A percentile compares a stretch with the other conserved stretches of the same genome.
Conservation (phyloP, 1,140 invertebrate species). For the Diorhabda elongata region DNA sequence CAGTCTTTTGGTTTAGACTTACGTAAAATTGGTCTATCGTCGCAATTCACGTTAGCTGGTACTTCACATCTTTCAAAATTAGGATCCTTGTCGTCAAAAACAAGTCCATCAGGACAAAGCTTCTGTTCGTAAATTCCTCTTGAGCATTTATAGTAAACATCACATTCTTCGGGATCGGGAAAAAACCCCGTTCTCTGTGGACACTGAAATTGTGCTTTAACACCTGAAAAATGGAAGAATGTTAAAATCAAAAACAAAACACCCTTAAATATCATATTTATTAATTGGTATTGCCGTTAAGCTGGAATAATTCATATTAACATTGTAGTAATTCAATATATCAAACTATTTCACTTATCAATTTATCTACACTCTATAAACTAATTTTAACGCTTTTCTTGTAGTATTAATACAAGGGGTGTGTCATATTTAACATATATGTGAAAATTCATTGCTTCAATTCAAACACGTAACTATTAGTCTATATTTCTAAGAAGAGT, state of each 20-base stretch:
- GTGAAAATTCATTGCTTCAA: no score
- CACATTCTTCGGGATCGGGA: slow-evolving; percentile 72
- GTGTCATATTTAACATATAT: no score
- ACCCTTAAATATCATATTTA: background rate
- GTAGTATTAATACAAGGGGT: no score
- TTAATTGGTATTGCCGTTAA: background rate
- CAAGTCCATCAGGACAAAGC: slow-evolving; percentile 76
- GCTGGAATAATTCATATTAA: background rate
- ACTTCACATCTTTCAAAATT: slow-evolving; percentile 74
- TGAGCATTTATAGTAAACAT: slow-evolving; percentile 74
- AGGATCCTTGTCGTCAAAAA: slow-evolving; percentile 72
- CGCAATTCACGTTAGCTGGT: slow-evolving; percentile 75
- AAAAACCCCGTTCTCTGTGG: slow-evolving; percentile 72
- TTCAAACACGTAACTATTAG: no score
- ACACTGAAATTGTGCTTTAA: slow-evolving; percentile 56
- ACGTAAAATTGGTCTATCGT: slow-evolving; percentile 70
- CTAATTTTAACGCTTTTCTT: no score
- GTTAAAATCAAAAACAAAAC: no score
- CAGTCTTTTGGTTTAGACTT: slow-evolving; percentile 49
- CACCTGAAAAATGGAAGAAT: slow-evolving; percentile 22
- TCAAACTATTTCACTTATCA: no score
- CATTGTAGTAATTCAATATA: background rate
- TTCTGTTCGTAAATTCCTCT: slow-evolving; percentile 62
- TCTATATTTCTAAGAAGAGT: no score
- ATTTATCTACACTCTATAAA: no score